Evolutionary conservation across 1,140 invertebrate genomes (phyloP), one percentile per base, ranked within the genome.

Genomic region (Ceratosolen solmsi): DNA sequence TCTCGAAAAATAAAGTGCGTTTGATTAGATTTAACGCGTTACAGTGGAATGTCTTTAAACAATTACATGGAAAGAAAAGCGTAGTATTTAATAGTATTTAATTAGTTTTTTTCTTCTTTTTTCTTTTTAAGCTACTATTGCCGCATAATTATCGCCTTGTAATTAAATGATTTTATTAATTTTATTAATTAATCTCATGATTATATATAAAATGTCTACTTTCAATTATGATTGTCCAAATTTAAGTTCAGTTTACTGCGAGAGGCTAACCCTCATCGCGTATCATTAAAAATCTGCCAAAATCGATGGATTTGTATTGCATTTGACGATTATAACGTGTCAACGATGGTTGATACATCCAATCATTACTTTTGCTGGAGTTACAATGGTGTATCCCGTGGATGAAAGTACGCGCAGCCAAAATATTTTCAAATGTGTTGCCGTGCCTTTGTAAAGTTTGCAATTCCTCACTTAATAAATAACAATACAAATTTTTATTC

Each of bases 391-490:
- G 9, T 25, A 25, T 7, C 7, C 8, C 13, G 9, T 0, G 41
- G 15, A n/a, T 11, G 30, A 68, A 36, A 17, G 15, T 20, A 22
- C 5, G 7, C 36, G 25, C 41, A 70, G 33, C 38, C 4, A 2
- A 4, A 46, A 13, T 5, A n/a, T 5, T 63, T 63, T 63, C 4
- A 33, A 63, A 63, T 0, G 15, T 0, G 17, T 1, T 63, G 3
- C 1, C 30, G 7, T 63, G 27, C 17, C 30, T 60, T 30, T 60
- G 58, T 30, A 30, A 30, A 60, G n/a, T 22, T 60, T 13, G 58
- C 25, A 60, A 65, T 36, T 36, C 27, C 27, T 13, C 4, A 65
- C 60, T 65, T 65, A 33, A 65, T 65, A 65, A 65, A 65, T 65
- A 65, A 65, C 30, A 36, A 54, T 54, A 46, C 51, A 73, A 33